Evolutionary conservation across 2,888 invertebrate genomes (phyloP).

Genomic region (Meiosimyza platycephala): DNA sequence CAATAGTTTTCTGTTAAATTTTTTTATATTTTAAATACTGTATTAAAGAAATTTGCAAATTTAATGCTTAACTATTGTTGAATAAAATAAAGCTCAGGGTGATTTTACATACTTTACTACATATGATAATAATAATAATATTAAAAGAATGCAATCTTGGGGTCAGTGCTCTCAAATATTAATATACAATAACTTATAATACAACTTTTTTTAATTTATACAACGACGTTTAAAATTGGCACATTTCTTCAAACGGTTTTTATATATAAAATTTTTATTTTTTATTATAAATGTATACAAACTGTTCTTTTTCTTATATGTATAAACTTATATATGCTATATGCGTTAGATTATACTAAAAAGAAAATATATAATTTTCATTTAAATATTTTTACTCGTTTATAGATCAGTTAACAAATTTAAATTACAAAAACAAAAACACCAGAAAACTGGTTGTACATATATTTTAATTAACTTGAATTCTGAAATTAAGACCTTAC

Average conservation of each 20-base stretch:
- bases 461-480: constrained; percentile 15
- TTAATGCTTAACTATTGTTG: constrained; percentile 25
- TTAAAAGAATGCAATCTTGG: not conserved
- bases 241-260: constrained; percentile 44
- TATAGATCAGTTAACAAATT: constrained; percentile 46
- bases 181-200: constrained; percentile 8
- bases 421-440: constrained; percentile 33
- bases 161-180: not conserved
- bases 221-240: constrained; percentile 44
- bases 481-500: constrained; percentile 2
- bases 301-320: constrained; percentile 6
- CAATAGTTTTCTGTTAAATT: constrained; percentile 20
- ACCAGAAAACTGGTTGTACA: constrained; percentile 36
- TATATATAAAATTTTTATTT: constrained; percentile 9
- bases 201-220: not conserved
- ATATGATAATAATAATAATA: constrained; percentile 16
- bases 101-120: too few relatives aligned
- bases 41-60: constrained; percentile 9
- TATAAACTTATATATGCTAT: constrained; percentile 1
- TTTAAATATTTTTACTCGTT: constrained; percentile 27
- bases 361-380: constrained; percentile 38
- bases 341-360: constrained; percentile 15
- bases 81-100: constrained; percentile 34
- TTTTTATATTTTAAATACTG: constrained; percentile 24
- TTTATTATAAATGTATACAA: constrained; percentile 29